Conservation (phyloP, 2,797 vertebrate genomes). For the Nasua narica region DNA sequence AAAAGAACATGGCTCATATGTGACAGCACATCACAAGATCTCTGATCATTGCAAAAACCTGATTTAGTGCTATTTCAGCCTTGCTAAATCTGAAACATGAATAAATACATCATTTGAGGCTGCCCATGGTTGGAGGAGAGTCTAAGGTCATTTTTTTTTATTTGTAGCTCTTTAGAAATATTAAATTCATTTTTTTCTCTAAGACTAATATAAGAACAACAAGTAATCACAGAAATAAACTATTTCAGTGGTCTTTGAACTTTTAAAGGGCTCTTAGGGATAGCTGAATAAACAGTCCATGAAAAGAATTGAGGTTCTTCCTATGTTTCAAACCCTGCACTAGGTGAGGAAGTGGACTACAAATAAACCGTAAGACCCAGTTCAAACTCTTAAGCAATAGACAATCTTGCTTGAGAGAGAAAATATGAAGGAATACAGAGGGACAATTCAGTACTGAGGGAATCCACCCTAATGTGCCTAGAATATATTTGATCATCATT, state of each 20-base stretch:
- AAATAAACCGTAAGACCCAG: not conserved
- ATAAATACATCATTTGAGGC: not conserved
- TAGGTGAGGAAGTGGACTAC: not conserved
- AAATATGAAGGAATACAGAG: not conserved
- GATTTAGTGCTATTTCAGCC: not conserved
- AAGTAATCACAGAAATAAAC: not conserved
- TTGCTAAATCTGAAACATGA: not conserved
- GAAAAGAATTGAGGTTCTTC: not conserved
- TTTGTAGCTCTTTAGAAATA: not conserved
- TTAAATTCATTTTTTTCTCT: not conserved
- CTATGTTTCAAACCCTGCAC: not conserved
- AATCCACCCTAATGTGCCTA: not conserved
- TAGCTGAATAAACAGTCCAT: not conserved
- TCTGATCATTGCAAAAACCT: not conserved
- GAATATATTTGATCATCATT: not conserved
- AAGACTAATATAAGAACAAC: not conserved
- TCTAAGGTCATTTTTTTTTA: not conserved
- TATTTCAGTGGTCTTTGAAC: not conserved
- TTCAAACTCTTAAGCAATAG: not conserved
- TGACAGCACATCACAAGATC: not conserved
- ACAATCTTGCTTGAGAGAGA: not conserved
- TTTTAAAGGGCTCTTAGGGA: not conserved
- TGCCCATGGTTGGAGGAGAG: not conserved
- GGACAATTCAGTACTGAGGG: not conserved
- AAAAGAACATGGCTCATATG: not conserved